Evolutionary conservation across 2,888 invertebrate genomes (phyloP).

Genomic region (Aplocera efformata): DNA sequence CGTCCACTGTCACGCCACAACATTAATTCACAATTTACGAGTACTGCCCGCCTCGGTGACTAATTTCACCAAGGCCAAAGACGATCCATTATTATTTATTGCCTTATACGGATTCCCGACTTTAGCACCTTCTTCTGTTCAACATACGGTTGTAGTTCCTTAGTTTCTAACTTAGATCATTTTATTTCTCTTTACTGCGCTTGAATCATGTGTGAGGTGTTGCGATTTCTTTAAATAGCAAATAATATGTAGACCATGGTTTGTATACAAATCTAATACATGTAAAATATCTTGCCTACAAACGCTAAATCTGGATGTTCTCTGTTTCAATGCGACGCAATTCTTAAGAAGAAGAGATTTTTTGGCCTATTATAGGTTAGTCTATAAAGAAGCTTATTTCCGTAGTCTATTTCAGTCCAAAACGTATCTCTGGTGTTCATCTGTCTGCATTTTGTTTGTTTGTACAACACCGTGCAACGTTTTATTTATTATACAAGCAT

Average conservation of each 20-base stretch:
- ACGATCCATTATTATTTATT: conserved; percentile 78
- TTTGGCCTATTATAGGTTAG: too few species aligned
- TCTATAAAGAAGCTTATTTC: conserved; percentile 23
- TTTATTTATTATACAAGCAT: conserved; percentile 33
- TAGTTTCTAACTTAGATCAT: conserved; percentile 40
- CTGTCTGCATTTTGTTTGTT: conserved; percentile 45
- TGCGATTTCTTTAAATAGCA: conserved; percentile 62
- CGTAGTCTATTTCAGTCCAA: conserved; percentile 32
- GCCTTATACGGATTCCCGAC: conserved; percentile 53
- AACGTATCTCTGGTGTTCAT: conserved; percentile 46
- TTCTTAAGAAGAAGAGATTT: too few species aligned
- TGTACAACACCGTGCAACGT: conserved; percentile 27
- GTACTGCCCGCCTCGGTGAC: conserved; percentile 46
- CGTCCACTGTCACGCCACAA: conserved; percentile 38
- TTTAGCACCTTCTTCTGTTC: conserved; percentile 40
- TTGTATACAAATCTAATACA: conserved; percentile 1
- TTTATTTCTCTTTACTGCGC: conserved; percentile 56
- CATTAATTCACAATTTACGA: conserved; percentile 53
- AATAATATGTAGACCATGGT: conserved; percentile 6
- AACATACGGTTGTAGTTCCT: conserved; percentile 41
- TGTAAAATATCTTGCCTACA: too few species aligned
- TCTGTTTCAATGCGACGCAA: too few species aligned
- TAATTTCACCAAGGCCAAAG: conserved; percentile 74
- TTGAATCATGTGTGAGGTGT: conserved; percentile 61
- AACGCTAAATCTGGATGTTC: too few species aligned